These are phyloP conservation scores for Tyto alba DNA, from an alignment of 2,113 vertebrate genomes.

Conservation along the genomic window DNA sequence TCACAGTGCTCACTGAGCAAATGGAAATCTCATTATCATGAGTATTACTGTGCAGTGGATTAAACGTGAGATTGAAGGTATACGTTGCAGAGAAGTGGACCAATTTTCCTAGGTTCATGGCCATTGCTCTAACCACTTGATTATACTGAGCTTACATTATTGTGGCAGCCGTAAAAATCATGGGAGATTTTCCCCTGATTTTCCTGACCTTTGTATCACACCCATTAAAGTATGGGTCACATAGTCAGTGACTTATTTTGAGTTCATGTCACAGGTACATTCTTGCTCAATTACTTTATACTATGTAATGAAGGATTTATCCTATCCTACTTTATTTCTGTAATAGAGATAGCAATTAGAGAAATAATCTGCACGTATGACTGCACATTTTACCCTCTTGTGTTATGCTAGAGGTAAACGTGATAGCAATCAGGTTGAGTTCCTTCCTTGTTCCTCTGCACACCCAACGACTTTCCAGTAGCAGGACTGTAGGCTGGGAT, in stretches of 20 bases:
- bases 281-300: constrained; percentile 5
- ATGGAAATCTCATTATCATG: neutral
- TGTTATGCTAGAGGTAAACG: neutral
- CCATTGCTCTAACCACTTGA: neutral
- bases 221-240: neutral
- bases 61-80: neutral
- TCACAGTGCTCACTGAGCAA: neutral
- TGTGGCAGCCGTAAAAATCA: neutral
- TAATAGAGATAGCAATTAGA: constrained; percentile 16
- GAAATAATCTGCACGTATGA: neutral
- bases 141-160: neutral
- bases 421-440: neutral
- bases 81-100: neutral
- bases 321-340: neutral
- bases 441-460: neutral
- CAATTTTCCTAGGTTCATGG: neutral
- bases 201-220: neutral
- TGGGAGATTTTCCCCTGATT: neutral
- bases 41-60: neutral
- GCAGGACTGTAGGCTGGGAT: neutral
- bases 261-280: neutral
- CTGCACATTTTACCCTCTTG: neutral
- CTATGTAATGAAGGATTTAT: neutral
- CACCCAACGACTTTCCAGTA: neutral
- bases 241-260: neutral